Evolutionary conservation across 2,113 vertebrate species (phyloP).

Genomic region (Spilogale gracilis): DNA sequence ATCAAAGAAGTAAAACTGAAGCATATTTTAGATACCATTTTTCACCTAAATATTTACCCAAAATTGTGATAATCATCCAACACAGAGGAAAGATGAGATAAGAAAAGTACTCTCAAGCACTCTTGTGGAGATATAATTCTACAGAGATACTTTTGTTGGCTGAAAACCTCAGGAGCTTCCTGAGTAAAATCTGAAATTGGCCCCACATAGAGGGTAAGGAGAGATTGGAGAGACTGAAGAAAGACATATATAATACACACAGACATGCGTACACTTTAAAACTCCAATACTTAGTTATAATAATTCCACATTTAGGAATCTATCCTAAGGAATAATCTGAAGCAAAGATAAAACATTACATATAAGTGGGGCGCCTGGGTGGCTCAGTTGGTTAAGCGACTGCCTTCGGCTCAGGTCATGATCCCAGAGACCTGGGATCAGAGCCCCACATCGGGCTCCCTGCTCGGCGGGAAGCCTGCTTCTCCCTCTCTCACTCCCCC

Average conservation of each 20-base stretch:
- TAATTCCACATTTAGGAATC: constrained; percentile 27
- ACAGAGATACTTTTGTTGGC: background rate
- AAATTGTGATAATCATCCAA: background rate
- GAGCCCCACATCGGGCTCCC: too few species aligned
- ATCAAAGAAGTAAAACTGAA: constrained; percentile 29
- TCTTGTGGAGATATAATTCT: background rate
- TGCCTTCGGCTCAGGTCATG: too few species aligned
- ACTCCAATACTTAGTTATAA: background rate
- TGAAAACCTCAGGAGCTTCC: background rate
- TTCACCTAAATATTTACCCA: background rate
- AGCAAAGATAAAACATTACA: background rate
- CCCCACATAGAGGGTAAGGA: background rate
- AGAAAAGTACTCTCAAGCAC: background rate
- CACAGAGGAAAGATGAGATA: background rate
- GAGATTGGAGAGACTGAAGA: background rate
- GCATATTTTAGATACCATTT: background rate
- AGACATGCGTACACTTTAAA: background rate
- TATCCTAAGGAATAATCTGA: background rate
- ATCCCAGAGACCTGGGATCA: too few species aligned
- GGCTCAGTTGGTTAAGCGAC: too few species aligned
- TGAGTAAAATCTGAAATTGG: background rate
- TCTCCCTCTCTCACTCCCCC: too few species aligned
- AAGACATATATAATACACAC: background rate
- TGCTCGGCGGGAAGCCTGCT: too few species aligned
- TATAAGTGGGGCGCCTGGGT: background rate